phyloP scores from a whole-genome alignment of 2,888 invertebrate genomes.

The Drosophila atripex region DNA sequence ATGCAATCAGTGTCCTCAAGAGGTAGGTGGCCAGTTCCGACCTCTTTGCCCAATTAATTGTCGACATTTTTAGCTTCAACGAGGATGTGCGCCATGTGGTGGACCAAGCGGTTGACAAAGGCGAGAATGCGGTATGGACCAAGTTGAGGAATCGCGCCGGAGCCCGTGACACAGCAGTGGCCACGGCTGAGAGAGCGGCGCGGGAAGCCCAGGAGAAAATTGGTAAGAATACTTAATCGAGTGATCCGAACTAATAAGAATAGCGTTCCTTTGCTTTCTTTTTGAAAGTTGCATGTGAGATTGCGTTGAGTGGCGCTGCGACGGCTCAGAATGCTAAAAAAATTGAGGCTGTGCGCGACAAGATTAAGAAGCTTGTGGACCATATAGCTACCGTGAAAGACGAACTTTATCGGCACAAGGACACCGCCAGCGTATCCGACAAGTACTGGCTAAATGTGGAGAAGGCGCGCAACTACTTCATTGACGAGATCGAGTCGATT shows the following conservation, averaged over 20 bases:
- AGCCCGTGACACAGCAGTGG: conserved; percentile 85
- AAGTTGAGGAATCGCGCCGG: conserved; percentile 86
- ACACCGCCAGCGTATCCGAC: conserved; percentile 87
- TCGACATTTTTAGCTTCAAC: conserved; percentile 81
- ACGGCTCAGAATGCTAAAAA: conserved; percentile 81
- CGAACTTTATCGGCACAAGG: conserved; percentile 86
- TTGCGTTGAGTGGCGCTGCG: conserved; percentile 78
- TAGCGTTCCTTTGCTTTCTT: not conserved
- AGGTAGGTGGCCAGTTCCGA: conserved; percentile 65
- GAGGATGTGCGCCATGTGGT: conserved; percentile 85
- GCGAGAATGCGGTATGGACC: conserved; percentile 86
- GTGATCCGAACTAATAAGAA: not conserved
- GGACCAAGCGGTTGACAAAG: conserved; percentile 86
- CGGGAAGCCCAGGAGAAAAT: conserved; percentile 86
- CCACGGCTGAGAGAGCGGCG: conserved; percentile 86
- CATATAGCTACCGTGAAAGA: conserved; percentile 87
- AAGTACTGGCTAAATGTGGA: conserved; percentile 92
- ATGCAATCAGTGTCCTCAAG: conserved; percentile 86
- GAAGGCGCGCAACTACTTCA: conserved; percentile 86
- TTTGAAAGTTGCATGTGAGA: conserved; percentile 78
- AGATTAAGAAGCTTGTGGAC: conserved; percentile 85
- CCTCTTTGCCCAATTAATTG: too few species aligned
- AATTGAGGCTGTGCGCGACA: conserved; percentile 85
- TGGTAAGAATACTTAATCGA: conserved; percentile 81
- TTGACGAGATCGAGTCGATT: conserved; percentile 88